Evolutionary conservation across 64 coral and sea anemone genomes (phyloP).

Genomic region (Actinia tenebrosa): DNA sequence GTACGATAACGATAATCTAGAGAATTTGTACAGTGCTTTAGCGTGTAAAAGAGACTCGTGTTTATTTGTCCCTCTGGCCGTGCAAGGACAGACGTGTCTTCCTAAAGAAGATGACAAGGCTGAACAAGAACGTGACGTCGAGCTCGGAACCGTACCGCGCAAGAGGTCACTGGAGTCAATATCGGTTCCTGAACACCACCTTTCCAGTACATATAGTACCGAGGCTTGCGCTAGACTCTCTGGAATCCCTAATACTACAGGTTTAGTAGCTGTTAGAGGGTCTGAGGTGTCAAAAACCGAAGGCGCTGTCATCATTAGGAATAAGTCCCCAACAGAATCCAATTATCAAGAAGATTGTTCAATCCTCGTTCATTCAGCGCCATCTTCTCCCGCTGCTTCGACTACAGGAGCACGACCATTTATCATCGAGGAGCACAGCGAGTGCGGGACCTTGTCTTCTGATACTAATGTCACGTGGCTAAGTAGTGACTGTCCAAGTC

Average conservation of each 20-base stretch:
- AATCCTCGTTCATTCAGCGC: conserved; percentile 68
- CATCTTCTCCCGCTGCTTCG: conserved; percentile 53
- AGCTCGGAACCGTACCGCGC: conserved; percentile 16
- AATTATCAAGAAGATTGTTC: conserved; percentile 51
- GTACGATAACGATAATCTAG: conserved; percentile 80
- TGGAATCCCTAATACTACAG: background rate
- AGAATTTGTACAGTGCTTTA: conserved; percentile 71
- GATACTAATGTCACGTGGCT: conserved; percentile 88
- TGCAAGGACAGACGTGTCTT: conserved; percentile 12
- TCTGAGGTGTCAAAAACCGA: conserved; percentile 68
- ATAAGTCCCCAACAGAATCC: conserved; percentile 57
- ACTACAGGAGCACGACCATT: conserved; percentile 27
- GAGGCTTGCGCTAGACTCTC: background rate
- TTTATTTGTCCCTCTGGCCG: background rate
- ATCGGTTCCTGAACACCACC: background rate
- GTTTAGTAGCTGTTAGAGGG: conserved; percentile 4
- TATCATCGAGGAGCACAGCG: conserved; percentile 65
- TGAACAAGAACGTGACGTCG: background rate
- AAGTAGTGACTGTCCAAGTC: conserved; percentile 66
- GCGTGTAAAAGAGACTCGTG: conserved; percentile 57
- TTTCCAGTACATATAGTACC: background rate
- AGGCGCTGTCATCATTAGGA: conserved; percentile 66
- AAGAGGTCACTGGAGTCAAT: conserved; percentile 28
- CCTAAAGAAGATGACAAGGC: background rate
- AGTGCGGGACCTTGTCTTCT: conserved; percentile 80